Percentiles rank a stretch among this genome's conserved stretches.
Conservation (phyloP, 2,113 vertebrate genomes). For the Oncorhynchus nerka region DNA sequence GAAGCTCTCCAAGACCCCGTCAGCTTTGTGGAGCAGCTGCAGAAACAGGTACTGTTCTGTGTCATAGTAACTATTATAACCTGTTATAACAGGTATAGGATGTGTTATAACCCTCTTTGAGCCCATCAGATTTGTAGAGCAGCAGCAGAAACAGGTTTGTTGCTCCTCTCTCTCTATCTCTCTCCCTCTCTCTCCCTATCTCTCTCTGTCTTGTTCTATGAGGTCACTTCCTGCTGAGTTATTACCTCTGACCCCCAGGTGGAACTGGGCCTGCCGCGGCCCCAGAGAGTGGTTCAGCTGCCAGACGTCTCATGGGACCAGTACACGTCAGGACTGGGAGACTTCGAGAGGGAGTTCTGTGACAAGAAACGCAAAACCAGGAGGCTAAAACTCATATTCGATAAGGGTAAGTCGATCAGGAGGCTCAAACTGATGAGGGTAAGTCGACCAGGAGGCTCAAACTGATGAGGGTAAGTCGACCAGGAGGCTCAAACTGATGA, state of each 20-base stretch:
- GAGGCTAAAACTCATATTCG: slow-evolving; percentile 91
- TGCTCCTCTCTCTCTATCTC: too few relatives aligned
- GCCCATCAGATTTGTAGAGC: too few relatives aligned
- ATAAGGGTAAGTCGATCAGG: slow-evolving; percentile 80
- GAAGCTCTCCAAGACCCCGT: slow-evolving; percentile 90
- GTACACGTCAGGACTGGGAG: slow-evolving; percentile 92
- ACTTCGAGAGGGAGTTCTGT: slow-evolving; percentile 94
- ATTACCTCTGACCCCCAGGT: slow-evolving; percentile 67
- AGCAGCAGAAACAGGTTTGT: too few relatives aligned
- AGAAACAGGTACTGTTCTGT: slow-evolving; percentile 84
- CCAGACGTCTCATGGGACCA: slow-evolving; percentile 96
- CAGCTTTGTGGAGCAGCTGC: slow-evolving; percentile 95
- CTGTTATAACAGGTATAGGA: background rate
- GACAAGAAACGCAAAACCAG: slow-evolving; percentile 94
- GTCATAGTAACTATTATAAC: background rate
- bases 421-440: too few relatives aligned
- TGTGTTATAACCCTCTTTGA: too few relatives aligned
- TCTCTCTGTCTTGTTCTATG: background rate
- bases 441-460: too few relatives aligned
- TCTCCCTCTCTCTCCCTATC: too few relatives aligned
- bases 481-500: too few relatives aligned
- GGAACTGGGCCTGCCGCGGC: slow-evolving; percentile 89
- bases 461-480: too few relatives aligned
- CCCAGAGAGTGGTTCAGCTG: slow-evolving; percentile 95
- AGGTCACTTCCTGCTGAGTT: background rate